Evolutionary conservation across 2,113 vertebrate genomes (phyloP).

Genomic region (Agapornis roseicollis): DNA sequence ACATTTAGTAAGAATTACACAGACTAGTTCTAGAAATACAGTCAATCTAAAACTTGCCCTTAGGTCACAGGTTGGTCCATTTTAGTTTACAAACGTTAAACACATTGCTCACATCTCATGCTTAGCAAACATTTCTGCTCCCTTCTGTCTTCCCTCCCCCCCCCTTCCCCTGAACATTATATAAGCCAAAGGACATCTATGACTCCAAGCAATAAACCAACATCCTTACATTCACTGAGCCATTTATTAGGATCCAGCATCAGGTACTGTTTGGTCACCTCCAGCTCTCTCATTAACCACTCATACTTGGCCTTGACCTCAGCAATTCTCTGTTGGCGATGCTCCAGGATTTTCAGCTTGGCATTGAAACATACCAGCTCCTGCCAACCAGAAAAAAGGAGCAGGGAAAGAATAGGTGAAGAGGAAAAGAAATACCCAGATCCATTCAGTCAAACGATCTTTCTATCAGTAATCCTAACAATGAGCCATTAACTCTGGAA

Average conservation of each 20-base stretch:
- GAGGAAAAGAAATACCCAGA: background rate
- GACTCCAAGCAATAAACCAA: background rate
- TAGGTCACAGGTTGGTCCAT: background rate
- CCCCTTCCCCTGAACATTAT: background rate
- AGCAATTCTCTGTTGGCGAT: conserved; percentile 93
- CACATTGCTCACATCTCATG: background rate
- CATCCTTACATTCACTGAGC: conserved; percentile 91
- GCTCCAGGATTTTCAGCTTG: conserved; percentile 89
- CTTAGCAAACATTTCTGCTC: background rate
- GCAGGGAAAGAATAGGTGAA: background rate
- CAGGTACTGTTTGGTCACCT: conserved; percentile 92
- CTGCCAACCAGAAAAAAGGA: conserved; percentile 61
- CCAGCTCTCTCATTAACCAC: conserved; percentile 94
- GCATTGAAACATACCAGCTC: conserved; percentile 85
- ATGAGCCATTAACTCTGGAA: background rate
- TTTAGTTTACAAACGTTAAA: background rate
- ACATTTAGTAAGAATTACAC: background rate
- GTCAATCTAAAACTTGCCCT: background rate
- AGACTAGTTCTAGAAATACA: background rate
- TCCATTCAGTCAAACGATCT: background rate
- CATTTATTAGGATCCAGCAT: conserved; percentile 97
- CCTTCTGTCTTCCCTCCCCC: background rate
- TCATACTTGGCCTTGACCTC: conserved; percentile 94
- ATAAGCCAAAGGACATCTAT: background rate
- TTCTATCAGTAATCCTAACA: background rate